Conservation (phyloP, 1,140 invertebrate species). For the Trachelipus rathkii region DNA sequence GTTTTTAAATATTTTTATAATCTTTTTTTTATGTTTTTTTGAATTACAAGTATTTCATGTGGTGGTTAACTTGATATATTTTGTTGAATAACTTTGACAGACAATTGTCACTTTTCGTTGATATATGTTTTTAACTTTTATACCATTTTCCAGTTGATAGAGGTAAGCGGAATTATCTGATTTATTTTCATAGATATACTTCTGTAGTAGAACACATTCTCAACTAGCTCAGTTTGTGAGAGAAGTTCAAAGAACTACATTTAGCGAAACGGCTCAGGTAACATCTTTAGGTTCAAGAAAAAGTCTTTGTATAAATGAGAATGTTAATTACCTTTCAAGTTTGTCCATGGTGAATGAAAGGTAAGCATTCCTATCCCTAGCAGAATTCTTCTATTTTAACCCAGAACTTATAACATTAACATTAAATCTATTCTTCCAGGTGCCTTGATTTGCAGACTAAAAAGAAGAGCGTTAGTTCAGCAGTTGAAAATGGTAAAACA, state of each 20-base stretch:
- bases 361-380: slow-evolving; percentile 48
- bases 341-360: slow-evolving; percentile 85
- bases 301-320: slow-evolving; percentile 84
- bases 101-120: too few relatives aligned
- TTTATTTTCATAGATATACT: slow-evolving; percentile 67
- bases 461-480: slow-evolving; percentile 58
- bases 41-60: too few relatives aligned
- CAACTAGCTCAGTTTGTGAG: slow-evolving; percentile 89
- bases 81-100: too few relatives aligned
- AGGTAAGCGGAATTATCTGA: background rate
- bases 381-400: too few relatives aligned
- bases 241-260: slow-evolving; percentile 82
- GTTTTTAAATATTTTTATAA: too few relatives aligned
- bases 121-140: too few relatives aligned
- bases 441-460: slow-evolving; percentile 84
- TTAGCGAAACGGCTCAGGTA: slow-evolving; percentile 65
- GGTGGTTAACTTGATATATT: too few relatives aligned
- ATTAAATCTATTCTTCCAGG: slow-evolving; percentile 13
- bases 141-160: slow-evolving; percentile 14
- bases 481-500: slow-evolving; percentile 60
- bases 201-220: slow-evolving; percentile 93
- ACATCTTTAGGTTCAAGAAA: slow-evolving; percentile 84
- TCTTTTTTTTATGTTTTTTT: too few relatives aligned
- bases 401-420: background rate
- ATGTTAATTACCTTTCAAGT: slow-evolving; percentile 70